Base-by-base conservation (phyloP, 2,797 vertebrate species). In the Centroberyx gerrardi region DNA sequence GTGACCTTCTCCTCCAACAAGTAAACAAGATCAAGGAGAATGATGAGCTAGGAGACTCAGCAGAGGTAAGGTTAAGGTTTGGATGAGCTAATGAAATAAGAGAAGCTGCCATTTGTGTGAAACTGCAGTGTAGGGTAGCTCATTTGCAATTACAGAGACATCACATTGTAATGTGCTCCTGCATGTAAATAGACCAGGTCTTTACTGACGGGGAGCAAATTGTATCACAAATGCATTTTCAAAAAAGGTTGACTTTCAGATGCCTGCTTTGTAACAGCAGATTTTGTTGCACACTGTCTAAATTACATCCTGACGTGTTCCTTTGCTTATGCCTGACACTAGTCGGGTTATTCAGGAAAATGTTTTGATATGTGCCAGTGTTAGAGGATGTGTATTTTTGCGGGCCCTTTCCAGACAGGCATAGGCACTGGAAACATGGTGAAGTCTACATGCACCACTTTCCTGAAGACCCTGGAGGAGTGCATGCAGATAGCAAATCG, bases 1-100 rank as follows among this genome's bases (percentile, higher is more conserved):
- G 98, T 93, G 97, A 99, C 94, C 97, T 99, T 80, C 97, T 99
- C 69, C 96, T 99, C 72, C 97, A 99, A 87, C 98, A 99, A 96
- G 97, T 99, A 77, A 96, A 96, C 93, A 98, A 96, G 93, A 97
- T 99, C 18, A 97, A 98, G 89, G 96, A 97, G 83, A 92, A 86
- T 56, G 84, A 91, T 66, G 94, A 93, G 61, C 80, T 69, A 4
- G 85, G 54, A 42, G 88, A 87, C 64, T 49, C 80, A 0, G 74
- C 54, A 3, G 93, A 93, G 90, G 94, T 96, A 84, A 88, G 83
- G 60, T 61, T 68, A 33, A 78, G 1, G 33, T 77, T 81, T 72
- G 59, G 71, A 73, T 84, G 72, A 84, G 70, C 36, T 2, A 1
- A 18, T 76, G 69, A 90, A 92, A 92, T 84, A 28, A 58, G 81